Conservation (phyloP, 1,140 invertebrate genomes). For the Holcopasites calliopsidis region DNA sequence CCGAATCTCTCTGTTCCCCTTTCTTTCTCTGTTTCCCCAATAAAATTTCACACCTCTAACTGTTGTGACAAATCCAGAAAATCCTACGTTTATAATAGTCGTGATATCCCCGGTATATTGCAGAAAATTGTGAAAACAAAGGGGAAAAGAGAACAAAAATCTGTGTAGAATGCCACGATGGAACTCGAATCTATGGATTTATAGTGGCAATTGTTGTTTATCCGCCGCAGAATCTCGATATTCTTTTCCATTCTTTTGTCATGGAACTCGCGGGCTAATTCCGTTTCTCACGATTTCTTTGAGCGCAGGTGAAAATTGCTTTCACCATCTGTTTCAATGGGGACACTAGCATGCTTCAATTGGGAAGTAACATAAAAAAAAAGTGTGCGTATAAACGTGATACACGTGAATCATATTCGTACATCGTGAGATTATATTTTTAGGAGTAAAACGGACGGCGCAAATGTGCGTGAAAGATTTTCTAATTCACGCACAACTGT, state of each 20-base stretch:
- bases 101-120: conserved; percentile 22
- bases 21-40: background rate
- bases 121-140: background rate
- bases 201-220: conserved; percentile 32
- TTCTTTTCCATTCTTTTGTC: no score
- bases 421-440: background rate
- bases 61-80: conserved; percentile 23
- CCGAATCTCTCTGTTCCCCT: background rate
- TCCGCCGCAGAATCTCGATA: background rate
- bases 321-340: background rate
- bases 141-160: background rate
- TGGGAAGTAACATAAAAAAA: background rate
- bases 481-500: background rate
- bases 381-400: background rate
- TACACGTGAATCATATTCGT: background rate
- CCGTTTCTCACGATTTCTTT: background rate
- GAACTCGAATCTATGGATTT: conserved; percentile 10
- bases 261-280: background rate
- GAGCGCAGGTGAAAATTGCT: background rate
- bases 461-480: background rate
- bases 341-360: background rate
- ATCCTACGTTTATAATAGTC: conserved; percentile 16
- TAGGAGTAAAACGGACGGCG: no score
- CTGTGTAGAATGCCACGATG: background rate
- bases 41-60: conserved; percentile 37